These are phyloP conservation scores for Regulus satrapa DNA, from an alignment of 2,113 vertebrate genomes.

Conservation along the genomic window DNA sequence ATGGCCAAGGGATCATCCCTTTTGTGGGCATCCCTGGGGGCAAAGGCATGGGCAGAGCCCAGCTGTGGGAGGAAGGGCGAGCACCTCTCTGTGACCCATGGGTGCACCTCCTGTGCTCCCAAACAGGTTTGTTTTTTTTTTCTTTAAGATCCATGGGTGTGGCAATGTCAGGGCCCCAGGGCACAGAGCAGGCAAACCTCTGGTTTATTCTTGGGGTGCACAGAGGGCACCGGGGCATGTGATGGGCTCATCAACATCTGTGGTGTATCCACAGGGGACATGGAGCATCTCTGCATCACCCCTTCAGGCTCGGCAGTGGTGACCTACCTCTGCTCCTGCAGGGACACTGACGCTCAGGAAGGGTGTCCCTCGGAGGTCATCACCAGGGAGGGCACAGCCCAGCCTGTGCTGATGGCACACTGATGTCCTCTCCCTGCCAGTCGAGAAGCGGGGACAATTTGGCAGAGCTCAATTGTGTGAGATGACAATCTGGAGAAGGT, in stretches of 20 bases:
- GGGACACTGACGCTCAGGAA: not conserved
- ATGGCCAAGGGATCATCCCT: not conserved
- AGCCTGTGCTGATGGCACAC: not conserved
- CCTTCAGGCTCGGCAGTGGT: not conserved
- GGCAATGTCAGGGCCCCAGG: not conserved
- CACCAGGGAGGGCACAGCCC: not conserved
- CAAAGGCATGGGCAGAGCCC: not conserved
- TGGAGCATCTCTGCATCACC: not conserved
- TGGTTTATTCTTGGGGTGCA: not conserved
- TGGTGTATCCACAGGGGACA: not conserved
- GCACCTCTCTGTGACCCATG: not conserved
- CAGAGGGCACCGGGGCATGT: accelerated
- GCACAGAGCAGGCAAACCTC: not conserved
- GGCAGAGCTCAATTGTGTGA: not conserved
- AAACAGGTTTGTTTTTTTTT: accelerated
- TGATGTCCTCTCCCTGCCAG: not conserved
- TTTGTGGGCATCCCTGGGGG: not conserved
- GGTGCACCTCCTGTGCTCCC: not conserved
- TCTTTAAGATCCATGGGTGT: not conserved
- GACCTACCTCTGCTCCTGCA: not conserved
- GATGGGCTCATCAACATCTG: not conserved
- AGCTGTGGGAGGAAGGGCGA: not conserved
- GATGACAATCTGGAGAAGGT: not conserved
- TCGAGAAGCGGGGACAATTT: not conserved
- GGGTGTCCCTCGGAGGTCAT: not conserved